These are phyloP conservation scores for Melipona beecheii DNA, from an alignment of 2,888 invertebrate genomes.

Conservation along the genomic window DNA sequence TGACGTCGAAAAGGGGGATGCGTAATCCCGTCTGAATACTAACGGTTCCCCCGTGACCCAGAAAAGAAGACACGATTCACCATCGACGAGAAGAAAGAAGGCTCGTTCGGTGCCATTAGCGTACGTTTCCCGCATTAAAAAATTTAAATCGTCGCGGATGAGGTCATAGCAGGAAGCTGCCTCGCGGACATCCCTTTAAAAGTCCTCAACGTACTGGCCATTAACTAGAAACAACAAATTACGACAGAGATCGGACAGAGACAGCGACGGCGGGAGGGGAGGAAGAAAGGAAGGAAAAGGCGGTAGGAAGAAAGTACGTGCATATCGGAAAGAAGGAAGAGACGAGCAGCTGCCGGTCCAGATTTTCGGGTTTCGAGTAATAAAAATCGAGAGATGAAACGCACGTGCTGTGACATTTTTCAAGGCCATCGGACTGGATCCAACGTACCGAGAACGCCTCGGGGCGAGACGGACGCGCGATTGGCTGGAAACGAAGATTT, in stretches of 20 bases:
- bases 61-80: slow-evolving; percentile 36
- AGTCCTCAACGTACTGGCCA: slow-evolving; percentile 61
- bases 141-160: slow-evolving; percentile 71
- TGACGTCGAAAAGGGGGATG: not conserved
- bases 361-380: slow-evolving; percentile 60
- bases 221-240: slow-evolving; percentile 5
- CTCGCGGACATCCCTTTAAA: slow-evolving; percentile 68
- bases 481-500: slow-evolving; percentile 56
- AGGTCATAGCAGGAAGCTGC: slow-evolving; percentile 49
- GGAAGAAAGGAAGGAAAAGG: slow-evolving; percentile 8
- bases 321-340: slow-evolving; percentile 9
- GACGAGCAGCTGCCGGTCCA: slow-evolving; percentile 64
- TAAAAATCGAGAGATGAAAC: slow-evolving; percentile 62
- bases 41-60: slow-evolving; percentile 77
- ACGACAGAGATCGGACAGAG: slow-evolving; percentile 16
- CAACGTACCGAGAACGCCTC: slow-evolving; percentile 52
- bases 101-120: slow-evolving; percentile 59
- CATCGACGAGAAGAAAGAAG: slow-evolving; percentile 5
- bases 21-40: slow-evolving; percentile 33
- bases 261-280: not conserved
- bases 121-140: slow-evolving; percentile 63
- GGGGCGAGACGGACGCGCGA: slow-evolving; percentile 2
- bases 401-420: slow-evolving; percentile 69
- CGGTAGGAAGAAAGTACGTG: slow-evolving; percentile 5
- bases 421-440: slow-evolving; percentile 58